These are phyloP conservation scores for Hepsetus odoe DNA, from an alignment of 2,113 vertebrate genomes.

Conservation along the genomic window DNA sequence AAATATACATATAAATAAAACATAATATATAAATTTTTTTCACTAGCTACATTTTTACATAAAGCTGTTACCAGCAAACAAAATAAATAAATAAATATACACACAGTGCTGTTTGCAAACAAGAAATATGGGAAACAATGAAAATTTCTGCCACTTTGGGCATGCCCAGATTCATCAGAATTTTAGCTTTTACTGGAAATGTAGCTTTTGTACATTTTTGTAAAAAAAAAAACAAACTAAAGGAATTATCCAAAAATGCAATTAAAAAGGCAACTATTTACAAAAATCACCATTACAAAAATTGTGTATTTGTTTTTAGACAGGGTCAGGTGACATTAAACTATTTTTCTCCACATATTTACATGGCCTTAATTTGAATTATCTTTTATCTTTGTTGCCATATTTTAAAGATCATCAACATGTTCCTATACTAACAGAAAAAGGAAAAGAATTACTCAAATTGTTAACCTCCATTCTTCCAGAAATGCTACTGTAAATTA, in stretches of 20 bases:
- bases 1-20: no score
- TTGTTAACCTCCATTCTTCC: neutral
- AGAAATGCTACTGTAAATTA: neutral
- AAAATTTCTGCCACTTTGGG: conserved; percentile 15
- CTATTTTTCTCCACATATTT: conserved; percentile 23
- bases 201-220: neutral
- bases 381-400: conserved; percentile 1
- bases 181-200: neutral
- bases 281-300: conserved; percentile 23
- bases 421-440: neutral
- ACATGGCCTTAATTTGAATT: conserved; percentile 5
- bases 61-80: no score
- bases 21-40: no score
- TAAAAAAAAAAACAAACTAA: neutral
- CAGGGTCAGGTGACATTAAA: conserved; percentile 10
- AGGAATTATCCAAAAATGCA: conserved; percentile 11
- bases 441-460: neutral
- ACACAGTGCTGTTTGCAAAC: neutral
- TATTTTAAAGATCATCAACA: conserved; percentile 1
- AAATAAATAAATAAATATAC: no score
- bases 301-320: neutral
- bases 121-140: neutral
- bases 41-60: no score
- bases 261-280: conserved; percentile 30
- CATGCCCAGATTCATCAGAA: neutral